Evolutionary conservation across 1,140 invertebrate genomes (phyloP).

Genomic region (Dinoponera quadriceps): DNA sequence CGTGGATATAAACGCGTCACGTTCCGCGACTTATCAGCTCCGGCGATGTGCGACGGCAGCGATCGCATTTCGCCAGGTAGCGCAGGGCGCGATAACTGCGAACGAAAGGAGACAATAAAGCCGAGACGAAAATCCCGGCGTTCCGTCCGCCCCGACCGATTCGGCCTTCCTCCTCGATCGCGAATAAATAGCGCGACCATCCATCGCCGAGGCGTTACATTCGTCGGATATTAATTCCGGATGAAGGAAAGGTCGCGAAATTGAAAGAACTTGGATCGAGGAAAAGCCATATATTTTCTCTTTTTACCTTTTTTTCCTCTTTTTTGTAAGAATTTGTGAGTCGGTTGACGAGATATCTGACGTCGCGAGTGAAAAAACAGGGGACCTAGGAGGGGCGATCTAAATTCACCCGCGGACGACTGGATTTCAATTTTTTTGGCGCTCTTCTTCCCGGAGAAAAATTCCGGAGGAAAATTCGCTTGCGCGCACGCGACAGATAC

Average conservation of each 20-base stretch:
- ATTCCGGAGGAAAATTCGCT: not conserved
- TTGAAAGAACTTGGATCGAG: conserved; percentile 5
- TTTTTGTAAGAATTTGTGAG: not conserved
- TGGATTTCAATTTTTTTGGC: not conserved
- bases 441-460: not conserved
- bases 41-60: conserved; percentile 35
- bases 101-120: conserved; percentile 48
- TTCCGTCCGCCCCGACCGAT: not conserved
- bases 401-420: not conserved
- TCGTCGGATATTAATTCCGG: not conserved
- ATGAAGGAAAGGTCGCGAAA: not conserved
- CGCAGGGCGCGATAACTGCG: conserved; percentile 44
- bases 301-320: too few relatives aligned
- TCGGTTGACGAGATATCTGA: not conserved
- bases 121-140: conserved; percentile 32
- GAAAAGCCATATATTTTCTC: too few relatives aligned
- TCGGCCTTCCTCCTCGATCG: not conserved
- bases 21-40: conserved; percentile 53
- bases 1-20: conserved; percentile 47
- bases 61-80: conserved; percentile 48
- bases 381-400: not conserved
- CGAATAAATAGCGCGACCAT: conserved; percentile 7
- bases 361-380: not conserved
- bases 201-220: not conserved
- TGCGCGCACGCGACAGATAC: not conserved